Evolutionary conservation across 2,113 vertebrate genomes (phyloP).

Genomic region (Spheniscus mendiculus): DNA sequence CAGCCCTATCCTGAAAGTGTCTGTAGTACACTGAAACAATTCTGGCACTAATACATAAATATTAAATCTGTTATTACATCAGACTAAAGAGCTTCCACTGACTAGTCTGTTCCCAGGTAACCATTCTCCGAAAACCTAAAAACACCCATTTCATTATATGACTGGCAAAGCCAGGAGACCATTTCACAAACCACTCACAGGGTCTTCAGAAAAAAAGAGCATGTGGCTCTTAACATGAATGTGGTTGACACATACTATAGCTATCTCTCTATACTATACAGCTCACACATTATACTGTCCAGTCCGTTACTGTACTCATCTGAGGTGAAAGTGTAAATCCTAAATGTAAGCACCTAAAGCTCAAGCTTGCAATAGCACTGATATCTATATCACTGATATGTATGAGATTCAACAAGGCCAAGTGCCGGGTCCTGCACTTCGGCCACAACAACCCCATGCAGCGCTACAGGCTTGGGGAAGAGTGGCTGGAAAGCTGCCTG

Average conservation of each 20-base stretch:
- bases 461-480: too few relatives aligned
- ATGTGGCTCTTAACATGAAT: neutral
- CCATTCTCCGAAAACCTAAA: neutral
- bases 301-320: neutral
- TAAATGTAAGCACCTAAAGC: neutral
- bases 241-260: neutral
- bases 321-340: neutral
- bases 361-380: neutral
- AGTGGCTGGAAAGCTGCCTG: too few relatives aligned
- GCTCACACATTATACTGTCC: neutral
- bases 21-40: neutral
- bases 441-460: too few relatives aligned
- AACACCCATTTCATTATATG: neutral
- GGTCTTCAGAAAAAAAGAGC: neutral
- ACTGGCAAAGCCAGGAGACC: rapidly evolving
- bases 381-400: too few relatives aligned
- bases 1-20: neutral
- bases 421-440: too few relatives aligned
- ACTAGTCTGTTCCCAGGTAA: neutral
- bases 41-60: neutral
- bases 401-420: too few relatives aligned
- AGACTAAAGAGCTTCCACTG: neutral
- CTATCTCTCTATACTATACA: neutral
- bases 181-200: neutral
- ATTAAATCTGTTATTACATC: neutral